Conservation (phyloP, 2,113 vertebrate species). For the Osmerus mordax region DNA sequence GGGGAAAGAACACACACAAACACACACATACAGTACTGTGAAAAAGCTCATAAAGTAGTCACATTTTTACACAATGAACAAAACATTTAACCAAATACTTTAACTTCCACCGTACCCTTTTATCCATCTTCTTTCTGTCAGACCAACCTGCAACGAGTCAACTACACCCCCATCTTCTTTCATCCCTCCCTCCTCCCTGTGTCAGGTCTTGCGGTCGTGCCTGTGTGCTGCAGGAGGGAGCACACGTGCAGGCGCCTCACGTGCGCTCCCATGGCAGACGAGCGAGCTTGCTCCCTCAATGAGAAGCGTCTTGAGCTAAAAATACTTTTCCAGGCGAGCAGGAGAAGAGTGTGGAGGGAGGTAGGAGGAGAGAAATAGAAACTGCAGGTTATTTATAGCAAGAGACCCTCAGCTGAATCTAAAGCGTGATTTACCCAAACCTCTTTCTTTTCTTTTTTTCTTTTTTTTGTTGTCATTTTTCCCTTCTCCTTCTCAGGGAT, state of each 20-base stretch:
- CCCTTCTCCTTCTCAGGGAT: background rate
- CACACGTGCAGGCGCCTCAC: conserved; percentile 55
- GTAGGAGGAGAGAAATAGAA: conserved; percentile 50
- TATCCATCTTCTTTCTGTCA: no score
- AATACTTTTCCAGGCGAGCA: conserved; percentile 32
- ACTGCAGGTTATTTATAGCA: conserved; percentile 55
- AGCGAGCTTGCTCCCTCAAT: conserved; percentile 28
- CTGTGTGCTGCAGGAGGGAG: background rate
- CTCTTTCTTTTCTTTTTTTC: background rate
- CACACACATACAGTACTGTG: no score
- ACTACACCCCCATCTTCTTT: no score
- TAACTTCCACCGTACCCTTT: no score
- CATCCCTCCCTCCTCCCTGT: no score
- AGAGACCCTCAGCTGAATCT: conserved; percentile 23
- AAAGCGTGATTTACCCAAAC: conserved; percentile 19
- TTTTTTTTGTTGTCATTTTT: background rate
- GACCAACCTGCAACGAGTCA: no score
- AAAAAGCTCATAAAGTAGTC: no score
- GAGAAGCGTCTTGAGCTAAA: conserved; percentile 52
- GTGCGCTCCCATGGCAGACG: conserved; percentile 51
- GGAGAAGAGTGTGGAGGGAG: background rate
- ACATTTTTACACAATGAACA: no score
- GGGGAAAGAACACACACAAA: no score
- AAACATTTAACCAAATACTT: no score
- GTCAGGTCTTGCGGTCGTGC: no score